Evolutionary conservation across 2,797 vertebrate genomes (phyloP), one percentile per base, ranked within the genome.

Genomic region (Parauchenoglanis ngamensis): DNA sequence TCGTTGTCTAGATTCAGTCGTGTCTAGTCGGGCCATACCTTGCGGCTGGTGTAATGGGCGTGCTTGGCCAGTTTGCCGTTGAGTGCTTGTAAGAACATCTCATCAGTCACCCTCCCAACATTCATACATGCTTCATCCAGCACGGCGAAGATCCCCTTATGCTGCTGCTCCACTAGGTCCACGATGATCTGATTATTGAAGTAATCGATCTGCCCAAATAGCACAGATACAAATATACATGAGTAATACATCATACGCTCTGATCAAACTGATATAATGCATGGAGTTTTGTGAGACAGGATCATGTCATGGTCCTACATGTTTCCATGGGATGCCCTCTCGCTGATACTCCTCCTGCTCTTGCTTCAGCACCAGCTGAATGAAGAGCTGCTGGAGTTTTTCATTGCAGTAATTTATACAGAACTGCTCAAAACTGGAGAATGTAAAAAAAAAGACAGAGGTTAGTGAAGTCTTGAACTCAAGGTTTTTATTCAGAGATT

Each of bases 341-440:
- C 97, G 94, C 90, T 99, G 97, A 90, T 99, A 99, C 88, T 99
- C 98, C 46, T 99, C 98, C 92, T 99, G 98, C 61, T 99, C 98
- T 91, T 99, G 98, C 93, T 95, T 99, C 83, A 99, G 94, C 83
- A 99, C 98, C 92, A 99, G 96, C 94, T 99, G 98, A 88, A 99
- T 99, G 88, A 99, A 99, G 12, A 99, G 97, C 93, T 99, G 98
- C 93, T 99, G 98, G 31, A 99, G 95, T 90, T 99, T 99, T 88
- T 99, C 98, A 0, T 99, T 99, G 92, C 98, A 99, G 94, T 99
- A 99, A 94, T 99, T 99, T 92, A 99, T 99, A 93, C 98, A 99
- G 94, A 99, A 99, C 85, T 99, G 98, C 89, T 99, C 98, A 92
- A 99, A 98, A 93, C 98, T 99, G 83, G 23, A 91, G 56, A 35